phyloP scores from a whole-genome alignment of 2,113 vertebrate genomes.

The Apteryx owenii region DNA sequence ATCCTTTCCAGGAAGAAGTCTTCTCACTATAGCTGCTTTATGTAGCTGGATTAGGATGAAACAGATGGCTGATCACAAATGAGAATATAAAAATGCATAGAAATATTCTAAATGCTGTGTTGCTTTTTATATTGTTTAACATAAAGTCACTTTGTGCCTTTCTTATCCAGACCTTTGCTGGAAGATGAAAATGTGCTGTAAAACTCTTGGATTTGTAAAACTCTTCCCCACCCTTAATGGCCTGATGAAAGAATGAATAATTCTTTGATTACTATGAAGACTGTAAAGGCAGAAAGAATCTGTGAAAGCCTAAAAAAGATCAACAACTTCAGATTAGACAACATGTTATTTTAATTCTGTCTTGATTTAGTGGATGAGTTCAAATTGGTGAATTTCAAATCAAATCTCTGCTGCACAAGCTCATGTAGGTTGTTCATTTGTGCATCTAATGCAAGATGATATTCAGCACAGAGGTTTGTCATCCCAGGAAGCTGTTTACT shows the following conservation, averaged over 20 bases:
- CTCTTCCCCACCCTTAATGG: slow-evolving; percentile 33
- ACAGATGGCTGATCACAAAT: slow-evolving; percentile 17
- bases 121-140: not conserved
- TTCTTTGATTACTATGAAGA: slow-evolving; percentile 8
- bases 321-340: slow-evolving; percentile 29
- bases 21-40: not conserved
- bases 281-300: not conserved
- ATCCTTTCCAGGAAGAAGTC: slow-evolving; percentile 34
- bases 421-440: not conserved
- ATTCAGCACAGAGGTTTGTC: not conserved
- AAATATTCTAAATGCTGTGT: slow-evolving; percentile 7
- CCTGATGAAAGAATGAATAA: slow-evolving; percentile 29
- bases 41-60: not conserved
- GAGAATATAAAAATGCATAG: not conserved
- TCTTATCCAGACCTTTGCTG: not conserved
- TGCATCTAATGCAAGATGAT: not conserved
- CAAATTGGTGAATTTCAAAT: not conserved
- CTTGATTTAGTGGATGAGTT: slow-evolving; percentile 5
- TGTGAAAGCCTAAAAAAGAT: slow-evolving; percentile 13
- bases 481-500: not conserved
- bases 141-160: not conserved
- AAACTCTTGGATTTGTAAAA: not conserved
- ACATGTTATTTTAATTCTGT: slow-evolving; percentile 40
- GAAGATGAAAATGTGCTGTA: not conserved
- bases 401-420: not conserved